Evolutionary conservation across 37 sponge, comb jelly and placozoan species (phyloP), one percentile per base, ranked within the genome.

Genomic region (Spongilla lacustris): DNA sequence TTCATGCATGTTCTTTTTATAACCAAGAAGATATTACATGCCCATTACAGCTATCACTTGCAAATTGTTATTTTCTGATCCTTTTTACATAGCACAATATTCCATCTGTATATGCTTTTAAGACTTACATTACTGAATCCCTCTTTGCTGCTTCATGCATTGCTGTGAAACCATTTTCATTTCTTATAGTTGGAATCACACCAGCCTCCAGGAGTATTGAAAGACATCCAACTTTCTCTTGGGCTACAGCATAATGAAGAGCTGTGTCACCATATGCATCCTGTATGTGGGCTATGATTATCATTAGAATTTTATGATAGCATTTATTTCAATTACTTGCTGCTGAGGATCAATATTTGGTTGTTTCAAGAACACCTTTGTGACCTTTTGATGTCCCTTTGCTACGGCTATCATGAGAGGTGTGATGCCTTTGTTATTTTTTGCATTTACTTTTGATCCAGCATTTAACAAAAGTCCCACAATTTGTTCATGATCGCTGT

Each of bases 101-200:
- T n/a, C n/a, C n/a, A n/a, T n/a, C n/a, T n/a, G n/a, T n/a, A n/a
- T n/a, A n/a, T n/a, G n/a, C n/a, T n/a, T n/a, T n/a, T 17, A 58
- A 1, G 1, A 72, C 87, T 73, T 46, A 87, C 87, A 67, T 13
- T 26, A 37, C 23, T 2, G 74, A 34, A 2, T 82, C 87, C 58
- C 29, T 58, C 28, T 69, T 71, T 8, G 86, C 91, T 10, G 86
- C 91, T n/a, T 67, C 68, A 32, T 90, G 91, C 19, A 90, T 27
- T 22, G 69, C 25, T 29, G 83, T 90, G 83, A 90, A 90, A 30
- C 41, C 48, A 23, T 48, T 58, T 1, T 17, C 58, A 58, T 58
- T 58, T 14, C 58, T 72, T 72, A n/a, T 24, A 10, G 69, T 80
- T n/a, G 81, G 81, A 68, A 67, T 68, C 2, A 69, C 81, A 37